Conservation (phyloP, 2,113 vertebrate genomes). For the Ptychochromis oligacanthus region DNA sequence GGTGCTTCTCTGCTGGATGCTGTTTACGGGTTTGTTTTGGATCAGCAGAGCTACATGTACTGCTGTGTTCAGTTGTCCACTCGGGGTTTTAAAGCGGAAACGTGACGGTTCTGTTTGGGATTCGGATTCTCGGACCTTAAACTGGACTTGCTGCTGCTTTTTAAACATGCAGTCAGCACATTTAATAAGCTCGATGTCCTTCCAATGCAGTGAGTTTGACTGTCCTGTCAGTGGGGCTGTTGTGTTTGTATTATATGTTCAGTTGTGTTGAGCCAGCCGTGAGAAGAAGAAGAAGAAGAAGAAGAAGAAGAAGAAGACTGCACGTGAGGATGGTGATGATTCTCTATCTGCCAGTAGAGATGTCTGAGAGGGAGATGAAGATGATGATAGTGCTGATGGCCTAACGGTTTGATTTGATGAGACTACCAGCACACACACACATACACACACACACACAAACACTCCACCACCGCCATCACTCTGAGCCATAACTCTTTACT, state of each 20-base stretch:
- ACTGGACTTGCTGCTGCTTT: neutral
- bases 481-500: constrained; percentile 76
- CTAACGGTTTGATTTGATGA: constrained; percentile 31
- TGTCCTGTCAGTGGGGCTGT: neutral
- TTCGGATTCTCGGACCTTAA: too few relatives aligned
- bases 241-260: neutral
- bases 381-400: constrained; percentile 2
- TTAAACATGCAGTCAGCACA: neutral
- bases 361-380: constrained; percentile 11
- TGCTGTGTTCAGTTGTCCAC: neutral
- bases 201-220: neutral
- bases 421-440: constrained; percentile 31
- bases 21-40: neutral
- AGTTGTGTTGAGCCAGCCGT: neutral
- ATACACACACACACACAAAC: constrained; percentile 21
- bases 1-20: constrained; percentile 11
- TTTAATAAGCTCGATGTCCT: neutral
- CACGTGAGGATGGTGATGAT: constrained; percentile 26
- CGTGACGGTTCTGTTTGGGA: too few relatives aligned
- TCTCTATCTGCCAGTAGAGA: constrained; percentile 77
- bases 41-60: neutral
- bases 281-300: neutral
- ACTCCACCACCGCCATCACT: constrained; percentile 61
- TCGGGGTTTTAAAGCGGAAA: neutral
- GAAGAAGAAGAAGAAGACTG: neutral